Conservation (phyloP, 1,140 invertebrate genomes). For the Catajapyx aquilonaris region DNA sequence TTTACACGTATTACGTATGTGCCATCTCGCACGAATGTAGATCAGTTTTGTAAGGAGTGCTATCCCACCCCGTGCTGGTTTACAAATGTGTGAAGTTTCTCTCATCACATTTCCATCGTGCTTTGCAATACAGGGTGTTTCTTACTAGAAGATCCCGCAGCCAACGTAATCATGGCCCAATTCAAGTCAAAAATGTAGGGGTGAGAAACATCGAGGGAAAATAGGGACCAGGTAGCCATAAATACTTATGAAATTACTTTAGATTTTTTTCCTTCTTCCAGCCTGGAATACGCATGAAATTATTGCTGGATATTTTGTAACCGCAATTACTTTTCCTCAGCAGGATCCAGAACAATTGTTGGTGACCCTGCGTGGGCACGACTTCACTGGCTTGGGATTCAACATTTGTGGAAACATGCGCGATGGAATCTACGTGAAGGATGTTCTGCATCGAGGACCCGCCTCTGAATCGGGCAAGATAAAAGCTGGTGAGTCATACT, state of each 20-base stretch:
- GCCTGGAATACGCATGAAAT: background rate
- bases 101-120: too few species aligned
- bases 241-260: slow-evolving; percentile 1
- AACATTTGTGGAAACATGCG: slow-evolving; percentile 70
- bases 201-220: slow-evolving; percentile 1
- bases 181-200: background rate
- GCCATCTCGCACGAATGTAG: too few species aligned
- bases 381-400: slow-evolving; percentile 80
- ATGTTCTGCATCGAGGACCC: slow-evolving; percentile 64
- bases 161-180: too few species aligned
- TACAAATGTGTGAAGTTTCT: too few species aligned
- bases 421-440: slow-evolving; percentile 72
- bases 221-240: background rate
- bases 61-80: too few species aligned
- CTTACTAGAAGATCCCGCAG: too few species aligned
- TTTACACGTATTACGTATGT: too few species aligned
- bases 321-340: slow-evolving; percentile 6
- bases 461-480: slow-evolving; percentile 64
- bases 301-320: background rate
- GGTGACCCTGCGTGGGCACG: slow-evolving; percentile 56
- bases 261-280: slow-evolving; percentile 1
- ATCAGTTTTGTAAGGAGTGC: too few species aligned
- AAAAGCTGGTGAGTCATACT: slow-evolving; percentile 40
- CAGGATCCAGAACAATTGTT: slow-evolving; percentile 30
- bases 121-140: too few species aligned